Percentiles rank a stretch among this genome's conserved stretches.
These are phyloP conservation scores for Phyto melanocephala DNA, from an alignment of 2,888 invertebrate genomes.

Conservation along the genomic window DNA sequence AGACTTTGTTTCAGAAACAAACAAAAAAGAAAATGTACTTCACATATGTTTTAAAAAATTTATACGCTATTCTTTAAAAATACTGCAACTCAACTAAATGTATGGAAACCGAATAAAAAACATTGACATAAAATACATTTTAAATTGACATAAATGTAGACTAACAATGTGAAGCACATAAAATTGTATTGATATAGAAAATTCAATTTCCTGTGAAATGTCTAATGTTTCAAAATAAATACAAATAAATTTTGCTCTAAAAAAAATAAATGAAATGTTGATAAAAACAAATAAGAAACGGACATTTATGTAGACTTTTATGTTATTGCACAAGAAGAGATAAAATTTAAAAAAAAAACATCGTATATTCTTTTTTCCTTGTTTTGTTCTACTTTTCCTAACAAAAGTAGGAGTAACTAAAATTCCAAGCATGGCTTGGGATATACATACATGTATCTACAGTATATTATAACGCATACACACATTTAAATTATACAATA, in stretches of 20 bases:
- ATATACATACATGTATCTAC: too few species aligned
- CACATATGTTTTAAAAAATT: too few species aligned
- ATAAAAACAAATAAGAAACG: conserved; percentile 15
- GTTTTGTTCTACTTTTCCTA: too few species aligned
- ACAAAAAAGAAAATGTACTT: too few species aligned
- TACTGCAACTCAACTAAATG: too few species aligned
- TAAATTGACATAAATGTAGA: conserved; percentile 42
- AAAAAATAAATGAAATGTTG: conserved; percentile 33
- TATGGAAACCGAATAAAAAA: too few species aligned
- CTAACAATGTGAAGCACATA: background rate
- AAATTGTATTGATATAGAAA: conserved; percentile 39
- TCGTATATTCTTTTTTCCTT: background rate
- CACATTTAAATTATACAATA: background rate
- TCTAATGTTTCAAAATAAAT: conserved; percentile 54
- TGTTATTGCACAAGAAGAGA: too few species aligned
- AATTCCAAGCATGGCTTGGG: too few species aligned
- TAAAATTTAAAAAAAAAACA: conserved; percentile 1
- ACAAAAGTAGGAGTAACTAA: too few species aligned
- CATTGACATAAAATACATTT: conserved; percentile 42
- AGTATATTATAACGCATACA: too few species aligned
- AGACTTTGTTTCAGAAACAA: too few species aligned
- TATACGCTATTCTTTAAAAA: too few species aligned
- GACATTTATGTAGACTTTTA: conserved; percentile 52
- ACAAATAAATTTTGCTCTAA: conserved; percentile 7
- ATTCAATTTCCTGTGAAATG: conserved; percentile 65